A percentile compares a stretch with the other conserved stretches of the same genome.
Conservation (phyloP, 2,113 vertebrate genomes). For the Ptilorrhoa leucosticta region DNA sequence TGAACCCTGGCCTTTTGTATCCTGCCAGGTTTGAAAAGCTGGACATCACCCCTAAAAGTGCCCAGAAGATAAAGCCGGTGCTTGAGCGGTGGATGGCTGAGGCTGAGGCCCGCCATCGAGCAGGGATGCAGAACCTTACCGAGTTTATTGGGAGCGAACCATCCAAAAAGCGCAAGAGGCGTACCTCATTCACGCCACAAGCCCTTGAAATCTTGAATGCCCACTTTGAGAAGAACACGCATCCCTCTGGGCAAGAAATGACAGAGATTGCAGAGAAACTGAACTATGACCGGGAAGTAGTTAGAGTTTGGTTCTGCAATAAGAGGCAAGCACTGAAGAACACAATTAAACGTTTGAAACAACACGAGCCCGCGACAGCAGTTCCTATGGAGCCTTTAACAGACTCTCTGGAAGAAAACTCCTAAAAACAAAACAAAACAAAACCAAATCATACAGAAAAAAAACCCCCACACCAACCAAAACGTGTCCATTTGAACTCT, state of each 20-base stretch:
- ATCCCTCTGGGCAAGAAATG: slow-evolving; percentile 99
- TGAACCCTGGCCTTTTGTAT: slow-evolving; percentile 99
- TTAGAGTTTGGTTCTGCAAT: slow-evolving; percentile 99
- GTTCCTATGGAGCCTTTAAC: slow-evolving; percentile 88
- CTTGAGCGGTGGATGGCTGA: slow-evolving; percentile 99
- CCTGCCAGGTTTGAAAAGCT: slow-evolving; percentile 99
- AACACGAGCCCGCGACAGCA: slow-evolving; percentile 82
- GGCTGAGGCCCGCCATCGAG: slow-evolving; percentile 99
- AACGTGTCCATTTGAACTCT: slow-evolving; percentile 48
- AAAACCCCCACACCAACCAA: not conserved
- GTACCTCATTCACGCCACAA: slow-evolving; percentile 99
- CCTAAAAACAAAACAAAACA: slow-evolving; percentile 69
- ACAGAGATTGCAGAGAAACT: slow-evolving; percentile 99
- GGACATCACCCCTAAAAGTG: slow-evolving; percentile 99
- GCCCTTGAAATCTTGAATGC: slow-evolving; percentile 99
- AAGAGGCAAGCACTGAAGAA: slow-evolving; percentile 99
- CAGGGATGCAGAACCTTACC: slow-evolving; percentile 99
- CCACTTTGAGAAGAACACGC: slow-evolving; percentile 99
- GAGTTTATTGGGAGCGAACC: slow-evolving; percentile 99
- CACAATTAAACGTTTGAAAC: slow-evolving; percentile 99
- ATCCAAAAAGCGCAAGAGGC: slow-evolving; percentile 99
- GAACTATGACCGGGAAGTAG: slow-evolving; percentile 99
- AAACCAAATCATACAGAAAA: slow-evolving; percentile 21
- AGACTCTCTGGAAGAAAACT: slow-evolving; percentile 92
- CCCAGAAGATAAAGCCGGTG: slow-evolving; percentile 99